Evolutionary conservation across 2,797 vertebrate genomes (phyloP).

Genomic region (Cirrhinus molitorella): DNA sequence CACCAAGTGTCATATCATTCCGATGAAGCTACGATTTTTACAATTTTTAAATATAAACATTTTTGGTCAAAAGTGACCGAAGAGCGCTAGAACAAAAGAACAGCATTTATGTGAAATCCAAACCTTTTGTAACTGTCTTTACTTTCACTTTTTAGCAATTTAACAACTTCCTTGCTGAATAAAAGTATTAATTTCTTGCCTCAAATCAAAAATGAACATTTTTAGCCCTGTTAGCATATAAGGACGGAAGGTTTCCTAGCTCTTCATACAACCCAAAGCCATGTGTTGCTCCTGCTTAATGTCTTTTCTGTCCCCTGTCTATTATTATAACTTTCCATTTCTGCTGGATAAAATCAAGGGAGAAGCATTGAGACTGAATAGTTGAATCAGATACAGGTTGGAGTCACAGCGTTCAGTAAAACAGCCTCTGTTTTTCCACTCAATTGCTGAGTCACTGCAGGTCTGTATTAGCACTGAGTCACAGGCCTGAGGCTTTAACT

Average conservation of each 20-base stretch:
- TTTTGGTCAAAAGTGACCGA: no score
- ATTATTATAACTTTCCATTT: conserved; percentile 28
- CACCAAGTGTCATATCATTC: no score
- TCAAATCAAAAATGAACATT: neutral
- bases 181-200: neutral
- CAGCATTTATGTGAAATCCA: neutral
- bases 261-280: conserved; percentile 7
- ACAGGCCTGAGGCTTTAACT: conserved; percentile 65
- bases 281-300: conserved; percentile 15
- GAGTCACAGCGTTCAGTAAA: conserved; percentile 40
- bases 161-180: neutral
- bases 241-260: neutral
- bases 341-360: conserved; percentile 13
- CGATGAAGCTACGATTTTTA: no score
- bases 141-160: neutral
- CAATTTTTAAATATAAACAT: no score
- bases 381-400: conserved; percentile 38
- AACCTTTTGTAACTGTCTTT: neutral
- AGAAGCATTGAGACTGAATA: conserved; percentile 7
- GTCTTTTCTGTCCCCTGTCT: conserved; percentile 19
- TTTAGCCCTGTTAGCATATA: neutral
- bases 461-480: conserved; percentile 70
- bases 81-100: no score
- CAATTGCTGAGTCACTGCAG: conserved; percentile 68
- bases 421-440: conserved; percentile 56